phyloP scores from a whole-genome alignment of 2,797 vertebrate genomes.

The Micropoecilia bifurca region DNA sequence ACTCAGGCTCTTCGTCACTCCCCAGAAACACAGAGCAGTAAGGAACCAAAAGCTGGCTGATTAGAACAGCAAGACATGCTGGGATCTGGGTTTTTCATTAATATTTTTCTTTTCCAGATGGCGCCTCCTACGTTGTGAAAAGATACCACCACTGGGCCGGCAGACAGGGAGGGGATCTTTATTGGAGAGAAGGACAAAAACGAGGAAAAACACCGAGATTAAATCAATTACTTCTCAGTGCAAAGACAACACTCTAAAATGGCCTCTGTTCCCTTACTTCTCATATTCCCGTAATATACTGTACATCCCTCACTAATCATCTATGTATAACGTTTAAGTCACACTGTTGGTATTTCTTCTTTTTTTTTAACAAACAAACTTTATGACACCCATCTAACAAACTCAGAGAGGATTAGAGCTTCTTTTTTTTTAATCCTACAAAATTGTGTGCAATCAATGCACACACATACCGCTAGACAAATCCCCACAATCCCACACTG shows the following conservation, averaged over 20 bases:
- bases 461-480: conserved; percentile 56
- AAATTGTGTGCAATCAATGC: conserved; percentile 55
- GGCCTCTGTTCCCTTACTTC: conserved; percentile 21
- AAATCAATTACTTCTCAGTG: conserved; percentile 32
- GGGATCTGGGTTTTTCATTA: conserved; percentile 81
- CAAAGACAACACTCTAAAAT: conserved; percentile 32
- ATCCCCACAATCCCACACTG: conserved; percentile 67
- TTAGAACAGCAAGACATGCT: conserved; percentile 81
- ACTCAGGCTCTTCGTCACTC: conserved; percentile 64
- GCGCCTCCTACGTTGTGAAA: conserved; percentile 76
- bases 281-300: conserved; percentile 23
- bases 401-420: conserved; percentile 37
- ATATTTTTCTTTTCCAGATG: conserved; percentile 83
- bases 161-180: conserved; percentile 52
- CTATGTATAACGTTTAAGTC: conserved; percentile 8
- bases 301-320: conserved; percentile 14
- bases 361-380: conserved; percentile 15
- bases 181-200: conserved; percentile 52
- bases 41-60: conserved; percentile 75
- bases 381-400: conserved; percentile 20
- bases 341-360: conserved; percentile 44
- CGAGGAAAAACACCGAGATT: conserved; percentile 29
- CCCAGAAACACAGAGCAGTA: conserved; percentile 74
- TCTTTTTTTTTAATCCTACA: conserved; percentile 55
- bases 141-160: conserved; percentile 70